A percentile compares a stretch with the other conserved stretches of the same genome.
Conservation (phyloP, 2,113 vertebrate genomes). For the Phylloscopus trochiloides region DNA sequence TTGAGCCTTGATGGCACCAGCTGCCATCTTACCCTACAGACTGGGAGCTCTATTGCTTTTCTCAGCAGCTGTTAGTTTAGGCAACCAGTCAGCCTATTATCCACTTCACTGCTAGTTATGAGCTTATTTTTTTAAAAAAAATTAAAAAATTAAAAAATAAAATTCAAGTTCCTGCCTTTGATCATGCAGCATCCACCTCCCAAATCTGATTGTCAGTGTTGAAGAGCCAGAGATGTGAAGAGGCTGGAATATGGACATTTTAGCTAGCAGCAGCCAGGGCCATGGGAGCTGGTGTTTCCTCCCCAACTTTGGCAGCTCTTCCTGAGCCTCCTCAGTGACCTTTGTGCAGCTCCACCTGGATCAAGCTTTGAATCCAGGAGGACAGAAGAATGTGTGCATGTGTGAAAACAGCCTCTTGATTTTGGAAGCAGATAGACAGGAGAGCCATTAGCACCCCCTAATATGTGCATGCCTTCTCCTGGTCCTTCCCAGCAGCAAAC, state of each 20-base stretch:
- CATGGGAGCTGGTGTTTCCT: neutral
- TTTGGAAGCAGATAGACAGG: neutral
- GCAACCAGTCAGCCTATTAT: neutral
- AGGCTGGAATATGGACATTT: neutral
- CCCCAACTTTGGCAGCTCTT: neutral
- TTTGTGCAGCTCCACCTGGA: neutral
- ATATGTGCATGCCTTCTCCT: accelerated
- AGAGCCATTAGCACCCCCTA: neutral
- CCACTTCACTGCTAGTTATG: neutral
- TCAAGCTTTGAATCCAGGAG: neutral
- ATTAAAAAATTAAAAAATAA: neutral
- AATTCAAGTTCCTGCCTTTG: neutral
- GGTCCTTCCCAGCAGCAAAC: neutral
- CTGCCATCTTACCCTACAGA: conserved; percentile 1
- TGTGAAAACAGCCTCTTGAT: neutral
- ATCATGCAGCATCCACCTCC: neutral
- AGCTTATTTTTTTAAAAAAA: neutral
- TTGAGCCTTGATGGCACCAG: neutral
- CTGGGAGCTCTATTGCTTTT: neutral
- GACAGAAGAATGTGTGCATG: neutral
- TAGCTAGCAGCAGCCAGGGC: neutral
- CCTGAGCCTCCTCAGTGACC: neutral
- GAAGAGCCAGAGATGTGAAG: neutral
- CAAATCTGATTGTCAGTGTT: neutral
- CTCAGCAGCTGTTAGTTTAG: conserved; percentile 5